Evolutionary conservation across 2,797 vertebrate species (phyloP).

Genomic region (Carcharodon carcharias): DNA sequence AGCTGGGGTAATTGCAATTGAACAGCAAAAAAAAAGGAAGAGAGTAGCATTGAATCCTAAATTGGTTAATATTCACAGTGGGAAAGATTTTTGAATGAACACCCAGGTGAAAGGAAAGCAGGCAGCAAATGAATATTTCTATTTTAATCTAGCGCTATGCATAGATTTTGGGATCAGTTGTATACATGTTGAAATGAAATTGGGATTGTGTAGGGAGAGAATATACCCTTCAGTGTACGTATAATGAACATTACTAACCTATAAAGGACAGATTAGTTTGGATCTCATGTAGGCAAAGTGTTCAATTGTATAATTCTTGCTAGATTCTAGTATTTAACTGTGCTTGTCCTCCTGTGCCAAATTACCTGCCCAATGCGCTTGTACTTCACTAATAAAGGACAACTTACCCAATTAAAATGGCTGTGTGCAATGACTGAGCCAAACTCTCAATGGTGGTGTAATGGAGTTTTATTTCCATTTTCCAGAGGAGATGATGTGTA

Average conservation of each 20-base stretch:
- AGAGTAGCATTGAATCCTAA: neutral
- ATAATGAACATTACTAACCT: neutral
- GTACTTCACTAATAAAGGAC: slow-evolving; percentile 24
- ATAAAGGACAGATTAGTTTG: neutral
- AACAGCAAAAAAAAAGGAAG: neutral
- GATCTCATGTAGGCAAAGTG: neutral
- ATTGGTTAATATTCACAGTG: neutral
- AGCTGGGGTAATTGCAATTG: neutral
- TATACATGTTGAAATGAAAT: neutral
- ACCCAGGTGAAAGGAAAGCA: neutral
- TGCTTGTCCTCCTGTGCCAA: slow-evolving; percentile 26
- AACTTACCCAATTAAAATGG: neutral
- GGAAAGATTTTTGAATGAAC: neutral
- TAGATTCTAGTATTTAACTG: neutral
- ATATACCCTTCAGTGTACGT: neutral
- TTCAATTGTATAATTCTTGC: neutral
- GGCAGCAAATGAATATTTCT: neutral
- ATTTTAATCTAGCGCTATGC: neutral
- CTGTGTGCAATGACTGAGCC: neutral
- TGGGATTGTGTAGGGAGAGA: neutral
- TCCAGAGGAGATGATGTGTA: neutral
- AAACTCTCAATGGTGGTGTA: neutral
- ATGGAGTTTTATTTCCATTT: neutral
- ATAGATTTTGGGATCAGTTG: neutral
- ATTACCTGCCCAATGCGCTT: slow-evolving; percentile 1